These are phyloP conservation scores for Thumatha senex DNA, from an alignment of 2,888 invertebrate genomes.

Conservation along the genomic window DNA sequence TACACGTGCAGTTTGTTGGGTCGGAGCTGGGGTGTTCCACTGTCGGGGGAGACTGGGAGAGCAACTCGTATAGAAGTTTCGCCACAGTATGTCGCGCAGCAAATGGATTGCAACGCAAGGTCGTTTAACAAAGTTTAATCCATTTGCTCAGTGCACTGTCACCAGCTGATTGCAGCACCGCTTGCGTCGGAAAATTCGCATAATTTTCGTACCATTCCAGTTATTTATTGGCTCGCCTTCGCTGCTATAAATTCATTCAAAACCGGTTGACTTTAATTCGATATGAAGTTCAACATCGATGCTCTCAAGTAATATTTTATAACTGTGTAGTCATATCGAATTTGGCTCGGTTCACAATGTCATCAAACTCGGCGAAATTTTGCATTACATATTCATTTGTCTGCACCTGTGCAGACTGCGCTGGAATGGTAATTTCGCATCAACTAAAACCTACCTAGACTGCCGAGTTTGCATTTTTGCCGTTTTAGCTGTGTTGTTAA, in stretches of 20 bases:
- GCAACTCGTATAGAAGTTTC: slow-evolving; percentile 53
- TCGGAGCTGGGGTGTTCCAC: slow-evolving; percentile 12
- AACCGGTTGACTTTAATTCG: slow-evolving; percentile 34
- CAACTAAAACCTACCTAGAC: slow-evolving; percentile 59
- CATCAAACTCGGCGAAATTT: slow-evolving; percentile 65
- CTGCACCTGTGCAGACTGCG: slow-evolving; percentile 66
- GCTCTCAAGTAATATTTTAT: slow-evolving; percentile 32
- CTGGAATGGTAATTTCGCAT: slow-evolving; percentile 75
- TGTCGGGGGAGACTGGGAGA: slow-evolving; percentile 16
- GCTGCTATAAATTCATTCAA: slow-evolving; percentile 52
- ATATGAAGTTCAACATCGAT: slow-evolving; percentile 20
- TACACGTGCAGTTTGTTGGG: slow-evolving; percentile 51
- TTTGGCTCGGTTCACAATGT: slow-evolving; percentile 45
- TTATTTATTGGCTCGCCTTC: slow-evolving; percentile 44
- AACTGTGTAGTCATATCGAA: slow-evolving; percentile 23
- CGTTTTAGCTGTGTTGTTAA: slow-evolving; percentile 58
- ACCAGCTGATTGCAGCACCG: slow-evolving; percentile 62
- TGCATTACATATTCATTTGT: slow-evolving; percentile 75
- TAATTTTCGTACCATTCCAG: slow-evolving; percentile 54
- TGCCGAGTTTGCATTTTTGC: slow-evolving; percentile 72
- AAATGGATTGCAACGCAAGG: slow-evolving; percentile 76
- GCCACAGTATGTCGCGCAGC: slow-evolving; percentile 60
- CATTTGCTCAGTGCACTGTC: slow-evolving; percentile 68
- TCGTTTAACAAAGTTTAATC: slow-evolving; percentile 80
- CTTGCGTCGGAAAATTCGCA: slow-evolving; percentile 59